Conservation (phyloP, 2,888 invertebrate genomes). For the Thera britannica region DNA sequence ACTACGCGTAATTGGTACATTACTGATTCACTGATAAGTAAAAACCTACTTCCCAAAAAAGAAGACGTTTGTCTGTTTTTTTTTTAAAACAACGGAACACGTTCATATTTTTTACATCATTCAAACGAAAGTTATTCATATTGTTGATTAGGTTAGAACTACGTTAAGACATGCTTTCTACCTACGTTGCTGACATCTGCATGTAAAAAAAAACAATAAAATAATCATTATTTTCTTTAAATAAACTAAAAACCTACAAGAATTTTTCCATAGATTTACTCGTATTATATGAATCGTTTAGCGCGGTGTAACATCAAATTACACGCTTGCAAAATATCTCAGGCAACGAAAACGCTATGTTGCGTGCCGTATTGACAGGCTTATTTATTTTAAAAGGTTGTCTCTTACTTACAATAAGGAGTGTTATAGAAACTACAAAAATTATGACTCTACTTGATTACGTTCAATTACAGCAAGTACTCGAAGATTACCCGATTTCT, state of each 20-base stretch:
- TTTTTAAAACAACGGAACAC: neutral
- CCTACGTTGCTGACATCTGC: neutral
- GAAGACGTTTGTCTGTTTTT: slow-evolving; percentile 5
- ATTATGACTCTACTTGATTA: neutral
- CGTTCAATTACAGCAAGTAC: slow-evolving; percentile 7
- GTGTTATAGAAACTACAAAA: neutral
- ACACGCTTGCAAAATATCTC: slow-evolving; percentile 5
- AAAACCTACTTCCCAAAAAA: slow-evolving; percentile 9
- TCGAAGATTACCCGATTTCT: slow-evolving; percentile 15
- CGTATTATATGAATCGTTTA: no score
- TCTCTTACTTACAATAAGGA: neutral
- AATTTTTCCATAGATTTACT: neutral
- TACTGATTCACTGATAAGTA: slow-evolving; percentile 19
- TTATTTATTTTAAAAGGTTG: slow-evolving; percentile 3
- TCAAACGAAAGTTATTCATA: neutral
- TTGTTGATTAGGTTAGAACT: no score
- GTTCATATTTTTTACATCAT: neutral
- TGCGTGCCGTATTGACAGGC: slow-evolving; percentile 12
- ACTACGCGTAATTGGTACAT: slow-evolving; percentile 31
- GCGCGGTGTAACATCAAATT: neutral
- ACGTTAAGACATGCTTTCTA: neutral
- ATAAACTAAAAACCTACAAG: neutral
- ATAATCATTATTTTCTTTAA: neutral
- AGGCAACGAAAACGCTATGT: slow-evolving; percentile 11
- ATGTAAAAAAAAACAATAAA: neutral